These are phyloP conservation scores for Oncorhynchus nerka DNA, from an alignment of 2,113 vertebrate genomes.

Conservation along the genomic window DNA sequence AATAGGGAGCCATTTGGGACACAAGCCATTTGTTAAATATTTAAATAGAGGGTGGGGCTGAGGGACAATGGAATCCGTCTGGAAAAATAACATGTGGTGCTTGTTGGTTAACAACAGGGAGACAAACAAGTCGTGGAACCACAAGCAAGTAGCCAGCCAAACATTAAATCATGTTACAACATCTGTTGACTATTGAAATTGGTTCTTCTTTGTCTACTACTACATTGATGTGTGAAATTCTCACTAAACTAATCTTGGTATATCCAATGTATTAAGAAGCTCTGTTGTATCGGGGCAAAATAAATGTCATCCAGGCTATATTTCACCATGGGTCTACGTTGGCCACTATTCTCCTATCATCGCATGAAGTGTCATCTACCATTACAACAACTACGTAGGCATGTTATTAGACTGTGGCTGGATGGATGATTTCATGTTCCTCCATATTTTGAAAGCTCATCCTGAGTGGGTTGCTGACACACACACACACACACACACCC, in stretches of 20 bases:
- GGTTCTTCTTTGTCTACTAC: neutral
- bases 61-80: neutral
- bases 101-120: neutral
- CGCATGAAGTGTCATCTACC: neutral
- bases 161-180: neutral
- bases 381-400: neutral
- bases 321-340: neutral
- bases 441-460: neutral
- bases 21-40: slow-evolving; percentile 11
- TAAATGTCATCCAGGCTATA: neutral
- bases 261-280: neutral
- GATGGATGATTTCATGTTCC: neutral
- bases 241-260: neutral
- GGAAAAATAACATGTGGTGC: neutral
- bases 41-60: slow-evolving; percentile 20
- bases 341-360: neutral
- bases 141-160: neutral
- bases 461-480: neutral
- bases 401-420: neutral
- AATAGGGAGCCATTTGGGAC: too few species aligned
- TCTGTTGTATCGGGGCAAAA: neutral
- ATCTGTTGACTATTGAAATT: neutral
- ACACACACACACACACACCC: too few species aligned
- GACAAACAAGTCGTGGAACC: neutral
- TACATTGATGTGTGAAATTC: neutral